phyloP scores from a whole-genome alignment of 2,888 invertebrate genomes.

The Athetis lepigone region DNA sequence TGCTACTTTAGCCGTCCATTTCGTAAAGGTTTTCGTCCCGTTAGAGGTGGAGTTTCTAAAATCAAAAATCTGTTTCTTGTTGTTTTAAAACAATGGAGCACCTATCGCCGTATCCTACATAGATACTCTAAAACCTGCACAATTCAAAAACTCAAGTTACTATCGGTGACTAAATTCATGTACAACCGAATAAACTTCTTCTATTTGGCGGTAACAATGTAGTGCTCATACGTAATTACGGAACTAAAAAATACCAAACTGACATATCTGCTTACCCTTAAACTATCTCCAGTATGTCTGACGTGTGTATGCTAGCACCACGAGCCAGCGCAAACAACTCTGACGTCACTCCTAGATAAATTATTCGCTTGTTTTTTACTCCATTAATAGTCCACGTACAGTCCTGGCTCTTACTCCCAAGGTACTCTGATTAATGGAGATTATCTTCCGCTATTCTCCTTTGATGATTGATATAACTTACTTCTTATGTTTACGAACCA shows the following conservation, averaged over 20 bases:
- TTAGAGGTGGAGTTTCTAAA: no score
- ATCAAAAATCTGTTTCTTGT: no score
- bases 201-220: no score
- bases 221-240: no score
- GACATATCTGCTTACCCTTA: conserved; percentile 1
- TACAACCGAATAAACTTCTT: no score
- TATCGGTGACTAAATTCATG: no score
- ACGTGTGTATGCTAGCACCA: conserved; percentile 3
- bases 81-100: no score
- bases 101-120: no score
- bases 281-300: not conserved
- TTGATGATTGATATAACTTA: conserved; percentile 34
- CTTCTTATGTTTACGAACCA: conserved; percentile 21
- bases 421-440: conserved; percentile 25
- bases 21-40: no score
- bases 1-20: no score
- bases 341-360: conserved; percentile 46
- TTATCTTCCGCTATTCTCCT: conserved; percentile 34
- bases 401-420: conserved; percentile 7
- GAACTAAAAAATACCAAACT: not conserved
- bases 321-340: conserved; percentile 58
- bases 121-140: no score
- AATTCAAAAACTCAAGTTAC: no score
- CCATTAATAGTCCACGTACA: conserved; percentile 6
- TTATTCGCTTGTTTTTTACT: conserved; percentile 46